Base-by-base conservation (phyloP, 2,888 invertebrate species). In the Choristoneura rosaceana region DNA sequence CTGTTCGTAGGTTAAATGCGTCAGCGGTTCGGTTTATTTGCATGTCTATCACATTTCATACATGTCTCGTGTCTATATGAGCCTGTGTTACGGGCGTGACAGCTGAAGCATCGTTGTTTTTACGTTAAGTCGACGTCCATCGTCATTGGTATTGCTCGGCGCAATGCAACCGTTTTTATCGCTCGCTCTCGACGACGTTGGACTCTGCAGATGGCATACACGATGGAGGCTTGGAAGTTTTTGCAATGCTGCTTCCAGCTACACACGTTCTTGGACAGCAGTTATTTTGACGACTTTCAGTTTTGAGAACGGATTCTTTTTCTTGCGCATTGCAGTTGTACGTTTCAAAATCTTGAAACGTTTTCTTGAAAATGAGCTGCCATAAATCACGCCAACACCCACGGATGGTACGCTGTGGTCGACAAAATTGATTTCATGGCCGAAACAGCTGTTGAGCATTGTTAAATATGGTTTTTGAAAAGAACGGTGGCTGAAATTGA, bases 101-200 rank as follows among this genome's bases (percentile, higher is more conserved):
- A 14, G 52, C 58, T 71, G 17, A n/a, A 43, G 41, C 45, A 55
- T 52, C 41, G 50, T 15, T 59, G 50, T 25, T 68, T 47, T 68
- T 63, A 62, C 52, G 41, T 47, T 80, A 81, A 78, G 77, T 80
- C 75, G 77, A 76, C 81, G 78, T 76, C 79, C 77, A 70, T 78
- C 78, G 78, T 76, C 81, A 84, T 85, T 82, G 79, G 84, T 84
- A 88, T 84, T 84, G 82, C 79, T 78, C 78, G 78, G 87, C 86
- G 85, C 84, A 81, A 77, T 83, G 85, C 82, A 84, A 84, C 81
- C 80, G 84, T 90, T 90, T 91, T 91, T 90, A 87, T 88, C 82
- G 84, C 80, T 81, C 78, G 80, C 78, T 82, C 83, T 82, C 70
- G 64, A 85, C 84, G 84, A 83, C 50, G 15, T 15, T 14, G 17